Base-by-base conservation (phyloP, 2,113 vertebrate genomes). In the Phoenicopterus ruber region DNA sequence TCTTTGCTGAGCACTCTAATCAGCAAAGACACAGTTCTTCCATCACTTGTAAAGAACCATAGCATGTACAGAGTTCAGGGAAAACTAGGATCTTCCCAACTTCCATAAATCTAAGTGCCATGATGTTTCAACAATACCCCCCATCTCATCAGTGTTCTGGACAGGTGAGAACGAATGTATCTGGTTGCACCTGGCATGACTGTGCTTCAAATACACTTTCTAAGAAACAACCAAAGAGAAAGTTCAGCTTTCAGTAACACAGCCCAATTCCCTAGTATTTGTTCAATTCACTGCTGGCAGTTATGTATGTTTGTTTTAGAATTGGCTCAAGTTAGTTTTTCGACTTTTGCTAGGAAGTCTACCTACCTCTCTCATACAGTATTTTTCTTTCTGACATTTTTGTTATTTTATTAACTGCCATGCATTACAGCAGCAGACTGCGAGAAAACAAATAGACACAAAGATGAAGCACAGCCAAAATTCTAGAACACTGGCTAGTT, bases 381-480 rank as follows among this genome's bases (percentile, higher is more conserved):
- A 71, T 94, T 94, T 95, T 90, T 95, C 86, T 92, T 88, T 25
- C 44, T 86, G 83, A 74, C 82, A 52, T 34, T 83, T 78, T 28
- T 65, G 78, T 79, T 94, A 86, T 69, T 94, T 92, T 95, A 92
- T 93, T 78, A 95, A 70, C 79, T 91, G 90, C 80, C 78, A 40
- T 4, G 76, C 46, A 66, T 74, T 81, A 29, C 78, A 88, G 47
- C 88, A 72, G 58, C 72, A 93, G 88, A 50, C 80, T 67, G 72
- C 31, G 71, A 66, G 72, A 92, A 94, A 90, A 92, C 86, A 96
- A 90, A 86, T 17, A 70, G 82, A 95, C 90, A 84, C 8, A 2
- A 26, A 67, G 44, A 89, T 57, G 90, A 90, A 96, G 72, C 47
- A 34, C 63, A 44, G 88, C 78, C 94, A 93, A 28, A 93, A 46